A percentile compares a stretch with the other conserved stretches of the same genome.
These are phyloP conservation scores for Motacilla tschutschensis DNA, from an alignment of 2,113 vertebrate genomes.

Conservation along the genomic window DNA sequence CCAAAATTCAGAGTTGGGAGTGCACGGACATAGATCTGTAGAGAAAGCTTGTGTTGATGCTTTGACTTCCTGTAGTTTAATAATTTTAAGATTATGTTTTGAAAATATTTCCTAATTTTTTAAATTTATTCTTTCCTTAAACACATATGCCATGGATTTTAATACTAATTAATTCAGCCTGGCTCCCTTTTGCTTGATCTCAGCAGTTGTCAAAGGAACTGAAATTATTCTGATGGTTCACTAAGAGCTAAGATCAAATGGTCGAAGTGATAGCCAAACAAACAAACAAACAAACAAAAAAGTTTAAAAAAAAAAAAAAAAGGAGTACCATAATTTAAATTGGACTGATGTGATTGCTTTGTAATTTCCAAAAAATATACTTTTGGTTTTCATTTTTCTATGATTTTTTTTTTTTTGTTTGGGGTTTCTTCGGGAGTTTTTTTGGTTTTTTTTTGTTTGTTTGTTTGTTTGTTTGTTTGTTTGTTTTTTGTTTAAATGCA, in stretches of 20 bases:
- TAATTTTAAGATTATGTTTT: background rate
- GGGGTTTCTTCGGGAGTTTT: background rate
- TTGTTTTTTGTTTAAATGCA: background rate
- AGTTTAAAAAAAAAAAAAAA: background rate
- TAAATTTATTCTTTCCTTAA: background rate
- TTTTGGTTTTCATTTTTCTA: accelerated
- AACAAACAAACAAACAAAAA: background rate
- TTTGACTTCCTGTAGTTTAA: background rate
- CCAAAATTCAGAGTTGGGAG: background rate
- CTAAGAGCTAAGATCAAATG: background rate
- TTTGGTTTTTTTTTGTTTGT: background rate
- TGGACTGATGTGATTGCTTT: background rate
- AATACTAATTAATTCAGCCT: background rate
- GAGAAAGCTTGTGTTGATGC: background rate
- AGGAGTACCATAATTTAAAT: background rate
- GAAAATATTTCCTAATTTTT: background rate
- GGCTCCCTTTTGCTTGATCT: accelerated
- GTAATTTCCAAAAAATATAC: background rate
- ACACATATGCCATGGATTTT: background rate
- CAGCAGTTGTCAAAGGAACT: background rate
- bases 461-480: background rate
- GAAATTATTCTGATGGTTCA: background rate
- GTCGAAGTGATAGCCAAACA: background rate
- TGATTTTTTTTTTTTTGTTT: background rate
- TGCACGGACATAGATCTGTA: no score